phyloP scores from a whole-genome alignment of 2,888 invertebrate genomes.

The Netelia melanura region DNA sequence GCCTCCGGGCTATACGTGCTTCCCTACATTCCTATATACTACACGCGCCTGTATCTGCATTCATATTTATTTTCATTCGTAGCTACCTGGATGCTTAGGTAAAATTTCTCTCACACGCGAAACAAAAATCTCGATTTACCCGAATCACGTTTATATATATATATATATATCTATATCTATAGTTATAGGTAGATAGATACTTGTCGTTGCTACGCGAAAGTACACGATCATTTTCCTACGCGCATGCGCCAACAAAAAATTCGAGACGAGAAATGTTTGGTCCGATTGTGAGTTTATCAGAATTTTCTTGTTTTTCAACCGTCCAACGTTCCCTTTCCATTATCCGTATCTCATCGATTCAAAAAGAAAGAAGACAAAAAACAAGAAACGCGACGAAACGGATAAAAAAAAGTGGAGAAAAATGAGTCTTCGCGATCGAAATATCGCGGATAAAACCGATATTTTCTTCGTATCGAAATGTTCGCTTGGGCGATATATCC shows the following conservation, averaged over 20 bases:
- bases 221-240: background rate
- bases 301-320: background rate
- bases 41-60: conserved; percentile 24
- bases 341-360: background rate
- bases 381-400: background rate
- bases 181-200: no score
- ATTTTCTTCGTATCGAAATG: background rate
- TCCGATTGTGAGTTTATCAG: background rate
- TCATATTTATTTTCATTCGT: conserved; percentile 2
- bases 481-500: no score
- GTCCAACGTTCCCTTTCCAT: background rate
- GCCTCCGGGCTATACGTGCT: conserved; percentile 75
- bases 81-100: background rate
- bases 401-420: background rate
- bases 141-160: background rate
- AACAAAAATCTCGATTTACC: background rate
- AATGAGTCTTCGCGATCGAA: background rate
- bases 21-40: conserved; percentile 50
- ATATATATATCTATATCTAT: no score
- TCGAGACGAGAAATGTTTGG: background rate
- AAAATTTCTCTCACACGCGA: background rate
- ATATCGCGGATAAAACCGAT: background rate
- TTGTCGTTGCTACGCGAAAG: no score
- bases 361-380: background rate
- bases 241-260: background rate